These are phyloP conservation scores for Hypsopygia costalis DNA, from an alignment of 2,888 invertebrate genomes.

Conservation along the genomic window DNA sequence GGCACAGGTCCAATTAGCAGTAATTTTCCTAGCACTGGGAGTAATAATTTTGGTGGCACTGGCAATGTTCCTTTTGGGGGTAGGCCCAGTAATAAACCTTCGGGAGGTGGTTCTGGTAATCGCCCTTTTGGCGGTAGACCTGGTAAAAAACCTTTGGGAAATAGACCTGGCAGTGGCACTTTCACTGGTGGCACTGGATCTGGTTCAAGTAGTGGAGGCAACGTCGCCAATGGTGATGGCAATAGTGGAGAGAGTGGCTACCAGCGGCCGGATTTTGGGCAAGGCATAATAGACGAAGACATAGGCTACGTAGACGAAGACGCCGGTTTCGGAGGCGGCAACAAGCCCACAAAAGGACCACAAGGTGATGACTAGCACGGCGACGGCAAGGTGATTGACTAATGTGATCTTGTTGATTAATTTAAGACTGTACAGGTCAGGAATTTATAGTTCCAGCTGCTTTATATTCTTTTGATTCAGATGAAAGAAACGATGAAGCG, in stretches of 20 bases:
- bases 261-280: constrained; percentile 25
- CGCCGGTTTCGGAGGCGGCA: constrained; percentile 44
- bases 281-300: constrained; percentile 31
- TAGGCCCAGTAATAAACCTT: constrained; percentile 9
- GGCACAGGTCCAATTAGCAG: not conserved
- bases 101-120: constrained; percentile 9
- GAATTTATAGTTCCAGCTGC: not conserved
- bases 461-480: constrained; percentile 5
- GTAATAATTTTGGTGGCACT: constrained; percentile 4
- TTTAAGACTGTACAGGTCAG: not conserved
- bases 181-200: constrained; percentile 8
- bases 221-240: constrained; percentile 3
- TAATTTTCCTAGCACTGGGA: not conserved
- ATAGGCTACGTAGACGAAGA: constrained; percentile 56
- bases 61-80: constrained; percentile 9
- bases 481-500: constrained; percentile 9
- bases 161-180: constrained; percentile 4
- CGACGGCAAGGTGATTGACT: constrained; percentile 55
- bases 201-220: constrained; percentile 1
- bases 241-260: constrained; percentile 14
- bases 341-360: constrained; percentile 66
- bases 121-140: constrained; percentile 9
- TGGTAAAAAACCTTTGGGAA: constrained; percentile 9
- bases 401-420: constrained; percentile 58
- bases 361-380: constrained; percentile 68